Percentiles rank a stretch among this genome's conserved stretches.
phyloP scores from a whole-genome alignment of 2,113 vertebrate species.

The Mustela lutreola region DNA sequence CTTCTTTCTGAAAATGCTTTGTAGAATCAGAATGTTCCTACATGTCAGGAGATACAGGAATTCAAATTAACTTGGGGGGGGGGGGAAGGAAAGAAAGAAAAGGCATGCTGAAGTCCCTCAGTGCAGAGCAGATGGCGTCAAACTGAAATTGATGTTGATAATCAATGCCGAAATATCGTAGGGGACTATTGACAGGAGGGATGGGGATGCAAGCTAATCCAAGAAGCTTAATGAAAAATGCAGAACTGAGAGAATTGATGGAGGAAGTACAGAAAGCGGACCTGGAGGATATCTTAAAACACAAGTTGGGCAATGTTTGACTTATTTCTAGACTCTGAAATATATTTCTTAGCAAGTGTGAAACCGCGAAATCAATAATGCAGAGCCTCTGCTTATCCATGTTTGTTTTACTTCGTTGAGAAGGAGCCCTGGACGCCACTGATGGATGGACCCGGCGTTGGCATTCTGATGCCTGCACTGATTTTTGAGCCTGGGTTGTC shows the following conservation, averaged over 20 bases:
- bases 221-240: constrained; percentile 70
- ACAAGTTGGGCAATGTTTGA: not conserved
- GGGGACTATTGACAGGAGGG: constrained; percentile 61
- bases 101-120: constrained; percentile 6
- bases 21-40: not conserved
- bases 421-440: not conserved
- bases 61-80: constrained; percentile 61
- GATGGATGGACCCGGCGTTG: not conserved
- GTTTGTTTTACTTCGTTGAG: constrained; percentile 18
- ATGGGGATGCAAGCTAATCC: constrained; percentile 66
- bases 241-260: not conserved
- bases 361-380: constrained; percentile 41
- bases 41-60: constrained; percentile 42
- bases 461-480: not conserved
- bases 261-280: constrained; percentile 3
- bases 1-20: constrained; percentile 61
- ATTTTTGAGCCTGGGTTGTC: not conserved
- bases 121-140: constrained; percentile 56
- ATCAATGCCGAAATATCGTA: constrained; percentile 77
- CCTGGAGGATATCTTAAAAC: constrained; percentile 32
- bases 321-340: constrained; percentile 33
- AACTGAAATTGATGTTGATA: constrained; percentile 72
- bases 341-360: constrained; percentile 10
- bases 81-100: not conserved
- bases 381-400: not conserved